A percentile compares a stretch with the other conserved stretches of the same genome.
Evolutionary conservation across 2,888 invertebrate species (phyloP).

Genomic region (Agrypnus murinus): DNA sequence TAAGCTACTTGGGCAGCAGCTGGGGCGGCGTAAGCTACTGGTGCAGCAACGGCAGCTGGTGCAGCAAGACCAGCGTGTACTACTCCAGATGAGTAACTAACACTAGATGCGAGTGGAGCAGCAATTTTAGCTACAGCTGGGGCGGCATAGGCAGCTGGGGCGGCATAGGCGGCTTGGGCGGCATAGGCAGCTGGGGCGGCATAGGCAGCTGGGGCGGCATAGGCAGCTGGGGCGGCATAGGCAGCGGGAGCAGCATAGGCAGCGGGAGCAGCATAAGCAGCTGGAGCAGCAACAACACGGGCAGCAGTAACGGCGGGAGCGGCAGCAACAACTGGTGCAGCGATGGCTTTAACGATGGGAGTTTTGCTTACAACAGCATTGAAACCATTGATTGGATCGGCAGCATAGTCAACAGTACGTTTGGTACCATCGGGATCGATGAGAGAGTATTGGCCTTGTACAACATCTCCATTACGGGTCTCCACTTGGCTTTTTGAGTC

Average conservation of each 20-base stretch:
- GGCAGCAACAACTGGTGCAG: slow-evolving; percentile 55
- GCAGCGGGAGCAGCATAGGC: slow-evolving; percentile 45
- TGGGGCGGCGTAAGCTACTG: slow-evolving; percentile 38
- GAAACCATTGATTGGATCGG: slow-evolving; percentile 74
- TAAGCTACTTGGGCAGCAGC: slow-evolving; percentile 53
- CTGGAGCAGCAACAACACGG: slow-evolving; percentile 58
- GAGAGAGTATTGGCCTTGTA: slow-evolving; percentile 76
- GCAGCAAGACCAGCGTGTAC: slow-evolving; percentile 51
- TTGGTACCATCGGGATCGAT: slow-evolving; percentile 77
- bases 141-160: slow-evolving; percentile 60
- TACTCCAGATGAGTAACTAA: slow-evolving; percentile 22
- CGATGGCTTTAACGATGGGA: slow-evolving; percentile 65
- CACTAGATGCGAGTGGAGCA: slow-evolving; percentile 45
- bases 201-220: slow-evolving; percentile 48
- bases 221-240: slow-evolving; percentile 43
- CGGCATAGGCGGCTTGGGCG: slow-evolving; percentile 44
- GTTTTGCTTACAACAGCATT: slow-evolving; percentile 75
- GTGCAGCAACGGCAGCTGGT: slow-evolving; percentile 52
- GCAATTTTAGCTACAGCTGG: slow-evolving; percentile 38
- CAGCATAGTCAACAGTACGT: slow-evolving; percentile 78
- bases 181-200: slow-evolving; percentile 29
- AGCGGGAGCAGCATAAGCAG: slow-evolving; percentile 43
- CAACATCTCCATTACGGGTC: slow-evolving; percentile 77
- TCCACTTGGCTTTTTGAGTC: slow-evolving; percentile 75
- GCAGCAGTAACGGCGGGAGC: slow-evolving; percentile 65